Conservation (phyloP, 1,140 invertebrate species). For the Papilio aristodemus region DNA sequence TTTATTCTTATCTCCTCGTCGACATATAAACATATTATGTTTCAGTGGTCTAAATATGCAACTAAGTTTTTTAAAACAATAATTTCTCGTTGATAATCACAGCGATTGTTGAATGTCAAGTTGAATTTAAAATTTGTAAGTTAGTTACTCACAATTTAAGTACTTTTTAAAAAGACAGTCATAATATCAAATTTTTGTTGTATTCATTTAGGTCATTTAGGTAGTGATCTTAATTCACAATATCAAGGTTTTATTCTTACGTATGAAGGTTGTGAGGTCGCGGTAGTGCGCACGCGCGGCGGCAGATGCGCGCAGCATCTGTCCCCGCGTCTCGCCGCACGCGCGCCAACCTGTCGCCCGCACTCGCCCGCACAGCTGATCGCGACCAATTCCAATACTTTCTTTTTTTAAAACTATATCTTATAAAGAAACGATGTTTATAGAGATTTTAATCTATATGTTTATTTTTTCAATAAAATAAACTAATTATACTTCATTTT, state of each 20-base stretch:
- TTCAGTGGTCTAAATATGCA: too few species aligned
- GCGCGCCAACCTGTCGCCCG: slow-evolving; percentile 40
- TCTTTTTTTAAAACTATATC: slow-evolving; percentile 41
- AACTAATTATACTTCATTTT: background rate
- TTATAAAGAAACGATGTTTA: background rate
- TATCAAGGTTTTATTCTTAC: background rate
- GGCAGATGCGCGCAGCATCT: slow-evolving; percentile 72
- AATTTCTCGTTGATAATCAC: too few species aligned
- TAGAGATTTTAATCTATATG: background rate
- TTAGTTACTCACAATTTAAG: too few species aligned
- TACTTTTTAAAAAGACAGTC: too few species aligned
- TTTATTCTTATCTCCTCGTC: too few species aligned
- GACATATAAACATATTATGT: too few species aligned
- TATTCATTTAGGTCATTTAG: too few species aligned
- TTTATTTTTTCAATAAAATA: background rate
- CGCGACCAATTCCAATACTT: slow-evolving; percentile 50
- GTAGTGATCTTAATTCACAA: too few species aligned
- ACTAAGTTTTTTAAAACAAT: too few species aligned
- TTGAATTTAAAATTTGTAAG: too few species aligned
- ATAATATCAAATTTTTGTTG: too few species aligned
- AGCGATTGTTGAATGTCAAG: too few species aligned
- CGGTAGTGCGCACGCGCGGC: slow-evolving; percentile 52
- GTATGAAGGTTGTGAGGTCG: slow-evolving; percentile 48
- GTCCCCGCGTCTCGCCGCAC: slow-evolving; percentile 47
- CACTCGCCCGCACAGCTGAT: slow-evolving; percentile 58